Evolutionary conservation across 2,797 vertebrate genomes (phyloP), one percentile per base, ranked within the genome.

Genomic region (Pristis pectinata): DNA sequence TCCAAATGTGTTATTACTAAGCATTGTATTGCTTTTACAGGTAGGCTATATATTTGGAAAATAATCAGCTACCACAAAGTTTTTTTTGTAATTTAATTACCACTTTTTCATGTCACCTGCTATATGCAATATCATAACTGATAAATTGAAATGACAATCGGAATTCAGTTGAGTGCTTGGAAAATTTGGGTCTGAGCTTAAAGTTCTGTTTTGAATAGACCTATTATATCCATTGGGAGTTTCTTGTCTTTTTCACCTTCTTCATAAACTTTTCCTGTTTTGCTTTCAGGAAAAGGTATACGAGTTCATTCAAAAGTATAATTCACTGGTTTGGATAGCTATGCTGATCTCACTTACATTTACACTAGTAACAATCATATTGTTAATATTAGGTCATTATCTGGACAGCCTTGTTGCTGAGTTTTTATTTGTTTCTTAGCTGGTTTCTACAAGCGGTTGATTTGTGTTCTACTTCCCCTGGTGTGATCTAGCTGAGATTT

Each of bases 21-120:
- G 87, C 87, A 91, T 91, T 61, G 34, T 87, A 91, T 91, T 61
- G 7, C n/a, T 64, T 89, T 61, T 89, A 89, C 30, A 89, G 34
- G 56, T 64, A 89, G 82, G 34, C 22, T 87, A 19, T 87, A 61
- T 87, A 59, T 19, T 87, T 87, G 34, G 30, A 87, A 59, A 61
- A 30, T 87, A 87, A 27, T 64, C 15, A 15, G 61, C 61, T 30
- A 74, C 24, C 22, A 74, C 24, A 74, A 74, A 24, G 24, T 74
- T 24, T 7, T 53, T 53, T 27, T 24, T 27, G 59, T 64, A 91
- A 19, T 89, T 37, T 61, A 9, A 17, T n/a, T 53, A 56, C 22
- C 61, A 10, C 1, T 64, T 64, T 64, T 7, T 64, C 15, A 6
- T 64, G 70, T 74, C 27, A 70, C 22, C 70, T 74, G 70, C 24